Percentiles rank a stretch among this genome's conserved stretches.
Conservation (phyloP, 2,113 vertebrate genomes). For the Sinocyclocheilus rhinocerous region DNA sequence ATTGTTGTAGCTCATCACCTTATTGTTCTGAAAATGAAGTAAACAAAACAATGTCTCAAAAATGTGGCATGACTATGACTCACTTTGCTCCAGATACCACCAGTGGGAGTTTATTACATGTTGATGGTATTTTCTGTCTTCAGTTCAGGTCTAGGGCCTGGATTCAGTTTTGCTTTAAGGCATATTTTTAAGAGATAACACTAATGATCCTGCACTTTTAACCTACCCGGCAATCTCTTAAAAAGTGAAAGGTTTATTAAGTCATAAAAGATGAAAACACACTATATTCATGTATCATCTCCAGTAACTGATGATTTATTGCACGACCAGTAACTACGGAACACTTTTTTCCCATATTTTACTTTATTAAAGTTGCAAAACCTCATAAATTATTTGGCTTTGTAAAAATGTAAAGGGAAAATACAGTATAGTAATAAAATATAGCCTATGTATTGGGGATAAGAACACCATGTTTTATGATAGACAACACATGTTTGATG, state of each 20-base stretch:
- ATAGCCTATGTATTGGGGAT: neutral
- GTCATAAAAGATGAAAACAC: neutral
- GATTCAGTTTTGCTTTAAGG: neutral
- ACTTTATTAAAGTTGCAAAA: neutral
- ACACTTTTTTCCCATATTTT: neutral
- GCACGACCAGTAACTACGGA: neutral
- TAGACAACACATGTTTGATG: neutral
- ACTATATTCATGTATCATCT: neutral
- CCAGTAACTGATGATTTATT: neutral
- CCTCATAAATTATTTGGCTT: neutral
- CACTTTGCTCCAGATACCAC: neutral
- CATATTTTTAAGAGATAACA: neutral
- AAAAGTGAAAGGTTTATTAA: slow-evolving; percentile 27
- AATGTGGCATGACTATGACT: neutral
- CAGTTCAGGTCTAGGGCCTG: neutral
- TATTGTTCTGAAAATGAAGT: slow-evolving; percentile 75
- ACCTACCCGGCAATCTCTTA: slow-evolving; percentile 16
- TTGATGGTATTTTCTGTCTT: neutral
- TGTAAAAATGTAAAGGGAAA: too few relatives aligned
- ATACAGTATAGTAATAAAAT: too few relatives aligned
- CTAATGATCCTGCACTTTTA: slow-evolving; percentile 1
- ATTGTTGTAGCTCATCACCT: slow-evolving; percentile 80
- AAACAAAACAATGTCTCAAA: slow-evolving; percentile 9
- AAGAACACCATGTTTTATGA: neutral
- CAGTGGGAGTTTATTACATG: slow-evolving; percentile 2